phyloP scores from a whole-genome alignment of 2,113 vertebrate species.

The Syngnathus typhle region DNA sequence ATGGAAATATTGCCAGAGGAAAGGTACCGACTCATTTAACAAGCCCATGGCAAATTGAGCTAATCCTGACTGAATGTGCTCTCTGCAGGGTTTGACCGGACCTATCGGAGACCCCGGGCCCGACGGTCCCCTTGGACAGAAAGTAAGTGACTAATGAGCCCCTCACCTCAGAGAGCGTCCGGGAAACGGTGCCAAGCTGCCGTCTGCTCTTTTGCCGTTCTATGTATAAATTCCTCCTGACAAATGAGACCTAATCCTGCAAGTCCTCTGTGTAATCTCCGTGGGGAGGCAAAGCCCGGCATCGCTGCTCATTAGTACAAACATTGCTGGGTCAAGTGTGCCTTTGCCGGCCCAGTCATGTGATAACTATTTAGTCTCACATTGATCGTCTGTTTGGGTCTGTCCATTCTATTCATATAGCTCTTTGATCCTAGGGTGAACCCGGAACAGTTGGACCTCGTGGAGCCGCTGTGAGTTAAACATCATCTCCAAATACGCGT shows the following conservation, averaged over 20 bases:
- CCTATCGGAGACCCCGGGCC: conserved; percentile 82
- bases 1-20: not conserved
- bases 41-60: not conserved
- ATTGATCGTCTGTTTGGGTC: conserved; percentile 5
- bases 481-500: not conserved
- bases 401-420: conserved; percentile 8
- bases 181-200: conserved; percentile 50
- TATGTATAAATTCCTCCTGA: conserved; percentile 66
- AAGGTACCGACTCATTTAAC: not conserved
- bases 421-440: conserved; percentile 78
- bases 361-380: conserved; percentile 40
- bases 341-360: conserved; percentile 44
- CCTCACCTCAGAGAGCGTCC: conserved; percentile 37
- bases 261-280: conserved; percentile 58
- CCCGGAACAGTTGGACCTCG: conserved; percentile 83
- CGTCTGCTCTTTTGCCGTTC: conserved; percentile 41
- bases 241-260: conserved; percentile 68
- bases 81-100: conserved; percentile 85
- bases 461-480: conserved; percentile 82
- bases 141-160: conserved; percentile 76
- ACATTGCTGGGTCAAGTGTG: conserved; percentile 49
- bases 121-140: conserved; percentile 82
- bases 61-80: conserved; percentile 22
- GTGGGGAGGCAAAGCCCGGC: conserved; percentile 44
- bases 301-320: conserved; percentile 62